Percentiles rank a stretch among this genome's conserved stretches.
Evolutionary conservation across 2,113 vertebrate species (phyloP).

Genomic region (Gymnocephalus cernua): DNA sequence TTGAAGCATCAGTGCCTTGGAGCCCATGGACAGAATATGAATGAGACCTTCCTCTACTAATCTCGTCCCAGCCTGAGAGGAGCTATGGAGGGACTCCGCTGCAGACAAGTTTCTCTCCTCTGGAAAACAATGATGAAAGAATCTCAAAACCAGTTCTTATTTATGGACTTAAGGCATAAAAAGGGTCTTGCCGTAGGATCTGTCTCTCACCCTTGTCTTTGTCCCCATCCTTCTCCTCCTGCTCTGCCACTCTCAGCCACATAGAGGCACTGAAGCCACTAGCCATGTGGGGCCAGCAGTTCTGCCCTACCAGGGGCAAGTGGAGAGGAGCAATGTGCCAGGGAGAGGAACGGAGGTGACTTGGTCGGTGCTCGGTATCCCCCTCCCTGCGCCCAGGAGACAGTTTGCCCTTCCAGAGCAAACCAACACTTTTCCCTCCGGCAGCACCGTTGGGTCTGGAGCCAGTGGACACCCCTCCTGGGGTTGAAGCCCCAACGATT

Average conservation of each 20-base stretch:
- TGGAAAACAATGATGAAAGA: constrained; percentile 73
- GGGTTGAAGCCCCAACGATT: constrained; percentile 68
- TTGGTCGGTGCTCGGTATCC: constrained; percentile 74
- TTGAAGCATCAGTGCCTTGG: constrained; percentile 97
- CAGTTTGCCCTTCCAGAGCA: constrained; percentile 83
- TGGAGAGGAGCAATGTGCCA: constrained; percentile 94
- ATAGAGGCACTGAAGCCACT: constrained; percentile 94
- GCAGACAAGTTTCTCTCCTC: constrained; percentile 79
- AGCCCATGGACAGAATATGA: constrained; percentile 95
- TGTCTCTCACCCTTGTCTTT: constrained; percentile 81
- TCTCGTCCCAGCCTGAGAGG: constrained; percentile 77
- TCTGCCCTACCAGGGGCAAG: constrained; percentile 93
- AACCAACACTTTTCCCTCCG: constrained; percentile 73
- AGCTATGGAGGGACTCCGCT: constrained; percentile 72
- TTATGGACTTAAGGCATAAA: neutral
- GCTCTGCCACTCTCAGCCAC: constrained; percentile 87
- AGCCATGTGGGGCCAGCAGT: constrained; percentile 98
- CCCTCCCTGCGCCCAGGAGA: constrained; percentile 84
- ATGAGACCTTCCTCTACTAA: constrained; percentile 88
- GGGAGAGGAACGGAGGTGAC: constrained; percentile 88
- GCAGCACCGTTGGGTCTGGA: constrained; percentile 80
- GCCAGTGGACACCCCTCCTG: constrained; percentile 63
- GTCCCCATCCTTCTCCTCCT: constrained; percentile 66
- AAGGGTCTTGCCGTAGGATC: neutral
- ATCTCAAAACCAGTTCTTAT: constrained; percentile 23